phyloP scores from a whole-genome alignment of 2,888 invertebrate genomes.

The Hyposoter dolosus region DNA sequence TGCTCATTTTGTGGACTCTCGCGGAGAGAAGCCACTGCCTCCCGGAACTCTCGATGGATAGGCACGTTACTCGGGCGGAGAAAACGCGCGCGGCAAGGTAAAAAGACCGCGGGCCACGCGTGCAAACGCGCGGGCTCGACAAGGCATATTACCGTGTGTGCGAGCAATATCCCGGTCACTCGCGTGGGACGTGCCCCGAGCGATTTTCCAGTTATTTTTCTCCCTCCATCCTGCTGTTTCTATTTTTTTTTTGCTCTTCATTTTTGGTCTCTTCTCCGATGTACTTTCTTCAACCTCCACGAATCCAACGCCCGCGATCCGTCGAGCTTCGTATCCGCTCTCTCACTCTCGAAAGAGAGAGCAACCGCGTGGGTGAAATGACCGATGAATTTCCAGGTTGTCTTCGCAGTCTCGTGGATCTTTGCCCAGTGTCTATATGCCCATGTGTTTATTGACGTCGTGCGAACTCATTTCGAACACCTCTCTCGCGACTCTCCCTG shows the following conservation, averaged over 20 bases:
- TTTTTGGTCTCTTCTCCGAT: constrained; percentile 7
- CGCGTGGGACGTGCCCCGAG: constrained; percentile 68
- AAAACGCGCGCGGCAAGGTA: constrained; percentile 41
- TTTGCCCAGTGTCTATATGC: background rate
- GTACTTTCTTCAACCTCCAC: constrained; percentile 41
- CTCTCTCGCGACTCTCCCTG: background rate
- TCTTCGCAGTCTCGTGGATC: background rate
- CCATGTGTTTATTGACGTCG: constrained; percentile 20
- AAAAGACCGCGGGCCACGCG: constrained; percentile 63
- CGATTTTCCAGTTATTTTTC: constrained; percentile 46
- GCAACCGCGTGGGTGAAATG: constrained; percentile 43
- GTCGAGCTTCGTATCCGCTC: too few species aligned
- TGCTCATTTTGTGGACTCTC: constrained; percentile 37
- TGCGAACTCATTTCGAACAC: constrained; percentile 18
- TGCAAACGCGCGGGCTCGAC: constrained; percentile 63
- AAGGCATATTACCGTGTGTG: constrained; percentile 59
- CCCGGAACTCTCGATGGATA: constrained; percentile 19
- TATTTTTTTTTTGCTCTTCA: constrained; percentile 3
- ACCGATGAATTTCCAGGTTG: constrained; percentile 31
- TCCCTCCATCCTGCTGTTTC: background rate
- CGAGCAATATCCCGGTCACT: constrained; percentile 60
- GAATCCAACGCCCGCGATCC: constrained; percentile 23
- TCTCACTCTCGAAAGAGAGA: constrained; percentile 28
- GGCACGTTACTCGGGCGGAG: constrained; percentile 7
- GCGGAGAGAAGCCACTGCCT: constrained; percentile 3